These are phyloP conservation scores for Hyles euphorbiae DNA, from an alignment of 1,140 invertebrate genomes.

Conservation along the genomic window DNA sequence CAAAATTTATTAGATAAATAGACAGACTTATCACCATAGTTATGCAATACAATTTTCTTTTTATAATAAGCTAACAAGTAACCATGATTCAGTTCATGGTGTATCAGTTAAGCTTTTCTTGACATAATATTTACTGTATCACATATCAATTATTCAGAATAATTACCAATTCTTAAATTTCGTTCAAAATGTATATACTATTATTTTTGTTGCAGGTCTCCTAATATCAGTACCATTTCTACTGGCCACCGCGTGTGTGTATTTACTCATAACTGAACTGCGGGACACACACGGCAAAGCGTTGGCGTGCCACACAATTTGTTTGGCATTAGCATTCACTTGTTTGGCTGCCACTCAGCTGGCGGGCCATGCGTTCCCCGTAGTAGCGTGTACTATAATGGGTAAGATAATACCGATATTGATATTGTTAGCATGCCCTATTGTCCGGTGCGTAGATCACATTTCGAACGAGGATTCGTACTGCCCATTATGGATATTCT, in stretches of 20 bases:
- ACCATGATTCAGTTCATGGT: not conserved
- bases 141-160: too few relatives aligned
- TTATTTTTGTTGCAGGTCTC: conserved; percentile 52
- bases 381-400: conserved; percentile 56
- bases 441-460: not conserved
- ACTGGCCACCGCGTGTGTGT: conserved; percentile 72
- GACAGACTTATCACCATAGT: too few relatives aligned
- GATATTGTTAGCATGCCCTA: not conserved
- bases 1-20: too few relatives aligned
- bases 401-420: conserved; percentile 46
- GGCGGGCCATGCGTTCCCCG: conserved; percentile 47
- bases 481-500: too few relatives aligned
- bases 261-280: conserved; percentile 71
- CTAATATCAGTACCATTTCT: conserved; percentile 75
- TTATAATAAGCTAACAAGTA: conserved; percentile 1
- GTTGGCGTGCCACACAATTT: conserved; percentile 71
- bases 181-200: too few relatives aligned
- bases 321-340: conserved; percentile 68
- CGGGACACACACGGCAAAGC: conserved; percentile 76
- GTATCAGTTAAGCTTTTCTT: not conserved
- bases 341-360: conserved; percentile 64
- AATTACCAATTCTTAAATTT: too few relatives aligned
- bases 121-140: too few relatives aligned
- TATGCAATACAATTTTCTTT: too few relatives aligned
- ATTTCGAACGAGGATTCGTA: not conserved